Conservation (phyloP, 1,140 invertebrate genomes). For the Hermetia illucens region DNA sequence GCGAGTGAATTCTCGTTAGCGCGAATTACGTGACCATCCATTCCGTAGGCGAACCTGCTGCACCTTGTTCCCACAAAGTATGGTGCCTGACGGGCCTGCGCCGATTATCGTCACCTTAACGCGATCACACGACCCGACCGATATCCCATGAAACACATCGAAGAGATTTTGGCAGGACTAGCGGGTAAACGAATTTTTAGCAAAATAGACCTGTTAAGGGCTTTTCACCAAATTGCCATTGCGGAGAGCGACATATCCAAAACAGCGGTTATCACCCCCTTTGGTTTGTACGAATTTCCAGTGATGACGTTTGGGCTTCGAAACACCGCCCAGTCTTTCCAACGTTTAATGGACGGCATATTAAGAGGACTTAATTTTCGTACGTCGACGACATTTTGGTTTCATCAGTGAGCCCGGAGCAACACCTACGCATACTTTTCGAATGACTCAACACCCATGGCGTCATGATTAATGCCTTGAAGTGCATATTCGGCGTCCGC, state of each 20-base stretch:
- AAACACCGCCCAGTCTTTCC: conserved; percentile 15
- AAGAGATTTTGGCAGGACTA: conserved; percentile 22
- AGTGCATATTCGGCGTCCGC: conserved; percentile 12
- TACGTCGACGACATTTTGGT: conserved; percentile 41
- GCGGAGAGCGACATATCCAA: conserved; percentile 21
- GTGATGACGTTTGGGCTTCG: conserved; percentile 17
- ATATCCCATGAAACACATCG: conserved; percentile 27
- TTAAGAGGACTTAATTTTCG: conserved; percentile 16
- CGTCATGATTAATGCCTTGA: conserved; percentile 16
- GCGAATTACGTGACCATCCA: too few relatives aligned
- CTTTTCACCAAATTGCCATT: conserved; percentile 34
- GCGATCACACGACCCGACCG: conserved; percentile 20
- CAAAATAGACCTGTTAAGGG: conserved; percentile 32
- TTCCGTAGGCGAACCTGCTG: too few relatives aligned
- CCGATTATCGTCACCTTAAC: conserved; percentile 35
- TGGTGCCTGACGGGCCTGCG: conserved; percentile 28
- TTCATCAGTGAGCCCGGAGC: conserved; percentile 12
- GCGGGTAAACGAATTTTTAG: conserved; percentile 22
- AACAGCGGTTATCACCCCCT: conserved; percentile 26
- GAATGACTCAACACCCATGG: conserved; percentile 14
- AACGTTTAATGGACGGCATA: conserved; percentile 9
- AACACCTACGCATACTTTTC: conserved; percentile 18
- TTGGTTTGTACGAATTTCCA: conserved; percentile 17
- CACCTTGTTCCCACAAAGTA: conserved; percentile 30
- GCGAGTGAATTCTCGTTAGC: too few relatives aligned